These are phyloP conservation scores for Axea sp. DNA, from an alignment of 2,888 invertebrate genomes.

Conservation along the genomic window DNA sequence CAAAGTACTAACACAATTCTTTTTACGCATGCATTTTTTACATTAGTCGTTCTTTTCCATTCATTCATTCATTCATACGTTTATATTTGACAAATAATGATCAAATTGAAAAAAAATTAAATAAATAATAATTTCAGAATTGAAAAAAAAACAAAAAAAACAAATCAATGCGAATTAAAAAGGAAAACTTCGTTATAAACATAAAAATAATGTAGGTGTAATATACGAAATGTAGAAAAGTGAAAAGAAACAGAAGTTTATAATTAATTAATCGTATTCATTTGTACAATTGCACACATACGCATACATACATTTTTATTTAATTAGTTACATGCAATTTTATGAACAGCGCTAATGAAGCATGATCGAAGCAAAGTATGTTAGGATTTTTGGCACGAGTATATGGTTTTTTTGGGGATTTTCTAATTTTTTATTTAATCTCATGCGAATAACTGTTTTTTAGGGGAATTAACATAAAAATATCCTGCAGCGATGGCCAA, in stretches of 20 bases:
- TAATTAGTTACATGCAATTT: constrained; percentile 48
- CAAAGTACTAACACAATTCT: constrained; percentile 67
- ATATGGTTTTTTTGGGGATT: constrained; percentile 23
- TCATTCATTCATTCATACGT: constrained; percentile 64
- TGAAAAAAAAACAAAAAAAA: background rate
- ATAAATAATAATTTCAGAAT: no score
- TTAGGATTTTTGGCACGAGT: constrained; percentile 42
- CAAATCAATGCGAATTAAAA: background rate
- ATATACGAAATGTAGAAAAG: background rate
- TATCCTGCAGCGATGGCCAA: constrained; percentile 73
- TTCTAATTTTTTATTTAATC: constrained; percentile 57
- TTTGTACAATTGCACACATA: background rate
- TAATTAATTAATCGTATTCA: no score
- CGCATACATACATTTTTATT: constrained; percentile 21
- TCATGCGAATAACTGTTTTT: constrained; percentile 72
- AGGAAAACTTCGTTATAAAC: no score
- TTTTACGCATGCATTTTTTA: constrained; percentile 73
- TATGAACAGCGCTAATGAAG: constrained; percentile 63
- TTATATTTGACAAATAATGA: no score
- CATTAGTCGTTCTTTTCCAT: constrained; percentile 32
- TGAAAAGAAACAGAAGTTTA: no score
- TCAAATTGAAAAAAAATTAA: constrained; percentile 38
- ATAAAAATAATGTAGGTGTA: no score
- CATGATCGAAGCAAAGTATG: constrained; percentile 65
- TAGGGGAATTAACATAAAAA: constrained; percentile 61